Conservation (phyloP, 37 sponge, comb jelly and placozoan species). For the Cliona cf. orientalis region DNA sequence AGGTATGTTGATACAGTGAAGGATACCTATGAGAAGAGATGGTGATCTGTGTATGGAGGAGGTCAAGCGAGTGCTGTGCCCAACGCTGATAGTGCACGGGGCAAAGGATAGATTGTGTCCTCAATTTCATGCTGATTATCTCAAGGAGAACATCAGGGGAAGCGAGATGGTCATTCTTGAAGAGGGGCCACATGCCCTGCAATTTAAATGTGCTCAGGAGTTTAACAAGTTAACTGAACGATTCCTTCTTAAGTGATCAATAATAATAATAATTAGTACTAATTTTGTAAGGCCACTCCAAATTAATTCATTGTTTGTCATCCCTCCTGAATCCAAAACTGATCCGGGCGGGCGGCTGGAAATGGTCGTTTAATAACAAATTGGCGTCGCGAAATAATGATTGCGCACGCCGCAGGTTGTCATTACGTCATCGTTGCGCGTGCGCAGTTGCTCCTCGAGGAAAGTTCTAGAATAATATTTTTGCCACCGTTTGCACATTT, state of each 20-base stretch:
- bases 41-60: slow-evolving; percentile 63
- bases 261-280: too few relatives aligned
- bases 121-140: slow-evolving; percentile 55
- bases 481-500: too few relatives aligned
- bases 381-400: too few relatives aligned
- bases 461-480: too few relatives aligned
- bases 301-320: too few relatives aligned
- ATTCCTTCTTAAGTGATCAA: slow-evolving; percentile 63
- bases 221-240: slow-evolving; percentile 61
- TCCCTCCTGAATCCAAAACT: too few relatives aligned
- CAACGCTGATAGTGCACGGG: slow-evolving; percentile 77
- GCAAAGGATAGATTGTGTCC: slow-evolving; percentile 60
- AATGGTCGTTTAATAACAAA: too few relatives aligned
- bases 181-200: slow-evolving; percentile 73
- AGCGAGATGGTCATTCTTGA: slow-evolving; percentile 10
- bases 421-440: too few relatives aligned
- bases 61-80: slow-evolving; percentile 30
- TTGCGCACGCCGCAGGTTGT: too few relatives aligned
- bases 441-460: too few relatives aligned
- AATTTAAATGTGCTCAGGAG: slow-evolving; percentile 54
- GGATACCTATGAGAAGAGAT: neutral
- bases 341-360: too few relatives aligned
- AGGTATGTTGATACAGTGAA: slow-evolving; percentile 51
- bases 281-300: too few relatives aligned
- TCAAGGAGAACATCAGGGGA: slow-evolving; percentile 24